Base-by-base conservation (phyloP, 2,888 invertebrate genomes). In the Sisyra terminalis region DNA sequence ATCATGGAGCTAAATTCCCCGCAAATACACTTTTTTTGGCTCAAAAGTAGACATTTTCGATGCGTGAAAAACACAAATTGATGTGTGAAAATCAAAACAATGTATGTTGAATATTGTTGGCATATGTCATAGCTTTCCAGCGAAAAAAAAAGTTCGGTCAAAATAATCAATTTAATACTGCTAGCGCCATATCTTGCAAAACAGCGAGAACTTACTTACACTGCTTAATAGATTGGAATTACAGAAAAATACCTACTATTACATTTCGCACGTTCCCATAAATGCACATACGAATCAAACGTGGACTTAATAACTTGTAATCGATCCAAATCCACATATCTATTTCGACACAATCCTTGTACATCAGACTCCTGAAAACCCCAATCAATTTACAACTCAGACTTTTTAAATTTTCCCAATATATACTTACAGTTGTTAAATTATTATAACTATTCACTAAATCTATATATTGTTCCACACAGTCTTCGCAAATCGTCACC, bases 201-300 rank as follows among this genome's bases (percentile, higher is more conserved):
- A n/a, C n/a, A n/a, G n/a, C n/a, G n/a, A n/a, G n/a, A n/a, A n/a
- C n/a, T n/a, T n/a, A n/a, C n/a, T n/a, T n/a, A n/a, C n/a, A n/a
- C n/a, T n/a, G n/a, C n/a, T n/a, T n/a, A n/a, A n/a, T n/a, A n/a
- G n/a, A n/a, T n/a, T n/a, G n/a, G n/a, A n/a, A n/a, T n/a, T n/a
- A n/a, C n/a, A n/a, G n/a, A n/a, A n/a, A n/a, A n/a, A n/a, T n/a
- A 57, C 57, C 56, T 61, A 78, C 78, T 68, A 58, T 70, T 61
- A 58, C 79, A 79, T 51, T 71, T 69, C 41, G 73, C 78, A 55
- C 69, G 66, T 17, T 63, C 57, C 78, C 78, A 78, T 47, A 78
- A 57, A 50, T 64, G 57, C 44, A 61, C 51, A 48, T 70, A 69
- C 51, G 67, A 71, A 37, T 65, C 55, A 58, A 73, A 70, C 47